Evolutionary conservation across 1,140 invertebrate genomes (phyloP).

Genomic region (Cydia strobilella): DNA sequence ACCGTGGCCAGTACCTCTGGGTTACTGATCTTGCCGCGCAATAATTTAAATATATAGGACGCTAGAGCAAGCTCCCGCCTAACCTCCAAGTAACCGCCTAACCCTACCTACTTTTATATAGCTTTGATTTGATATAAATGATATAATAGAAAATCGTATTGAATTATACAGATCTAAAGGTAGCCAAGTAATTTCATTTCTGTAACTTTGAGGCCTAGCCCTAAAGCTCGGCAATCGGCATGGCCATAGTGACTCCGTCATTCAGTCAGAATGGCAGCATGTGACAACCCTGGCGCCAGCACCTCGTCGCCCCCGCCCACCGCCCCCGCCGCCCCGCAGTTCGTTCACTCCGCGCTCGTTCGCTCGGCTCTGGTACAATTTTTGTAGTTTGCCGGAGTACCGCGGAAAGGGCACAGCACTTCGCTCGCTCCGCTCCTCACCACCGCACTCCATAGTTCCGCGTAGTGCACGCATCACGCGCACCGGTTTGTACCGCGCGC

Average conservation of each 20-base stretch:
- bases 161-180: too few relatives aligned
- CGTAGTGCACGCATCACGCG: slow-evolving; percentile 17
- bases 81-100: too few relatives aligned
- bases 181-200: too few relatives aligned
- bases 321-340: slow-evolving; percentile 32
- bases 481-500: slow-evolving; percentile 22
- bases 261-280: not conserved
- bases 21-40: too few relatives aligned
- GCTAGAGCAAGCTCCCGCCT: too few relatives aligned
- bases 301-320: slow-evolving; percentile 30
- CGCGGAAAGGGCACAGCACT: slow-evolving; percentile 4
- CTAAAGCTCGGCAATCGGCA: too few relatives aligned
- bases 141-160: too few relatives aligned
- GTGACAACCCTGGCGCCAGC: slow-evolving; percentile 31
- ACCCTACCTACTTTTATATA: too few relatives aligned
- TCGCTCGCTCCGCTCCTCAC: slow-evolving; percentile 9
- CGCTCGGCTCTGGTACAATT: not conserved
- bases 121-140: too few relatives aligned
- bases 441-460: slow-evolving; percentile 21
- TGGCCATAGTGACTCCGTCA: not conserved
- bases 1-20: too few relatives aligned
- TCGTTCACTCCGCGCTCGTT: slow-evolving; percentile 23
- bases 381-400: slow-evolving; percentile 16
- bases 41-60: too few relatives aligned
- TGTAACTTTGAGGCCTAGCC: too few relatives aligned